These are phyloP conservation scores for Porites divaricata DNA, from an alignment of 92 coral and sea anemone species.

Conservation along the genomic window DNA sequence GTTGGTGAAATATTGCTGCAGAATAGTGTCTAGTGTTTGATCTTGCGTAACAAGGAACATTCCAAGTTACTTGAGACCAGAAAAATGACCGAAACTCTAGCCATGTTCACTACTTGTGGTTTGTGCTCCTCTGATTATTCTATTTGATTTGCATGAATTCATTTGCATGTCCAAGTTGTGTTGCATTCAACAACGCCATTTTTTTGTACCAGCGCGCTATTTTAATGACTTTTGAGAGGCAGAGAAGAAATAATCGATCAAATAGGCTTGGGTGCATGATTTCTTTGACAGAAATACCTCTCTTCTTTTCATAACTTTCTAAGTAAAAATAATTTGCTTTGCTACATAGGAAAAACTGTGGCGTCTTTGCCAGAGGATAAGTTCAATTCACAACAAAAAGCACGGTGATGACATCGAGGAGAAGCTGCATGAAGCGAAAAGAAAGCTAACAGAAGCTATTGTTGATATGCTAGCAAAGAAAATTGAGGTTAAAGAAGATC, in stretches of 20 bases:
- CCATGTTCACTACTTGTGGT: background rate
- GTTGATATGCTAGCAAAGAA: slow-evolving; percentile 2
- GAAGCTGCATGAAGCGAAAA: slow-evolving; percentile 6
- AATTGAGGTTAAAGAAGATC: background rate
- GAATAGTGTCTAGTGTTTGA: background rate
- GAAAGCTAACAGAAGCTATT: slow-evolving; percentile 8
- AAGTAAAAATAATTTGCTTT: background rate
- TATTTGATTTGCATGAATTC: no score
- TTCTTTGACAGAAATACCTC: background rate
- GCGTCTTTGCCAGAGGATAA: slow-evolving; percentile 18
- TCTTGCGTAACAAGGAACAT: background rate
- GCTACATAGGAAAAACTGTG: slow-evolving; percentile 2
- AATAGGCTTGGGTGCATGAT: background rate
- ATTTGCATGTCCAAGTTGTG: no score
- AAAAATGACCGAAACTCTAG: background rate
- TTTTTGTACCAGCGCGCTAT: background rate
- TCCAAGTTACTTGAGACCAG: background rate
- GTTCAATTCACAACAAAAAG: background rate
- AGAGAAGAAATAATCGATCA: background rate
- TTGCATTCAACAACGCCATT: background rate
- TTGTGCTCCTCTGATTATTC: no score
- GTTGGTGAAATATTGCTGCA: background rate
- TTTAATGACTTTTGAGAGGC: background rate
- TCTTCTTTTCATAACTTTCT: background rate
- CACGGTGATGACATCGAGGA: background rate